Conservation (phyloP, 2,113 vertebrate genomes). For the Anhinga rufa region DNA sequence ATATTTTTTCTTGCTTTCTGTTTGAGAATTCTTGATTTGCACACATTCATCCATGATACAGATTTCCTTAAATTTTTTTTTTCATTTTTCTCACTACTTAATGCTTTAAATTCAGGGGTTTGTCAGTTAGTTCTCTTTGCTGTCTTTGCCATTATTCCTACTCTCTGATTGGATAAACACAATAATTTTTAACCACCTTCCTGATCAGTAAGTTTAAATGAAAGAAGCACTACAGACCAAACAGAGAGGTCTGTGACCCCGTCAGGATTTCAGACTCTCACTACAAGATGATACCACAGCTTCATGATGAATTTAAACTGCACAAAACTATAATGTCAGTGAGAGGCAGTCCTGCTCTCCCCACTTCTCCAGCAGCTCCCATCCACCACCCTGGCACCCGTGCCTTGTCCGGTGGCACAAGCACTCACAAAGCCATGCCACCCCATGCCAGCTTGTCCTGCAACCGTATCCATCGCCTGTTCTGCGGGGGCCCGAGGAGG, state of each 20-base stretch:
- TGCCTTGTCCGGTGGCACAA: accelerated
- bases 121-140: background rate
- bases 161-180: background rate
- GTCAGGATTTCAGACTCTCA: background rate
- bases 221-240: background rate
- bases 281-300: background rate
- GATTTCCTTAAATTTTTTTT: background rate
- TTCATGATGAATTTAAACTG: background rate
- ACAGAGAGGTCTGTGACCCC: background rate
- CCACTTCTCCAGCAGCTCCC: accelerated
- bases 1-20: background rate
- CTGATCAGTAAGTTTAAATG: background rate
- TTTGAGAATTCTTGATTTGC: background rate
- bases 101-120: background rate
- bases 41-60: background rate
- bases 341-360: background rate
- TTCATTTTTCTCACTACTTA: background rate
- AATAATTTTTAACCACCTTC: background rate
- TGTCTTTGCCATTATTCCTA: background rate
- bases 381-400: accelerated
- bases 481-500: accelerated
- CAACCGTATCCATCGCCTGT: background rate
- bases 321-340: background rate
- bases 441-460: accelerated
- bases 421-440: background rate